Evolutionary conservation across 1,140 invertebrate genomes (phyloP), one percentile per base, ranked within the genome.

Genomic region (Pantala flavescens): DNA sequence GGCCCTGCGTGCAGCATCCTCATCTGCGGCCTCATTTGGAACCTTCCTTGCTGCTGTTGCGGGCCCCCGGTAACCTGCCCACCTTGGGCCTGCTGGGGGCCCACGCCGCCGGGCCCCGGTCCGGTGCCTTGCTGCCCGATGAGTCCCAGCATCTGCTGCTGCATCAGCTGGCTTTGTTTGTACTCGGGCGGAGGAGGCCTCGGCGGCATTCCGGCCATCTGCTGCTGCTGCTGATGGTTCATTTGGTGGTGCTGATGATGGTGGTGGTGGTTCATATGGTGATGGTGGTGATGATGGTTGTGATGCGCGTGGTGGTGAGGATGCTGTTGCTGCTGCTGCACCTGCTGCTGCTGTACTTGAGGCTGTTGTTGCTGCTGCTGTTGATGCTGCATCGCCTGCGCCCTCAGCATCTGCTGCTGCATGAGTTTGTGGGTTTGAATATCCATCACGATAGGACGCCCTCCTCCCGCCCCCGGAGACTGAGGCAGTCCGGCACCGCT

Each of bases 151-250:
- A 55, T 49, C 24, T 74, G 73, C 42, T 74, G 73, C 73, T 74
- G 73, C 73, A 74, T 74, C 14, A 74, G n/a, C 23, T 74, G 73
- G 24, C 43, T 49, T 19, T 43, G 55, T 83, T 91, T 92, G 81
- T 92, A 91, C 80, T 92, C 90, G 0, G 90, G 90, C 28, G 90
- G 90, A 23, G 90, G 90, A 19, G 90, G 90, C 71, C 90, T 84
- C 11, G 83, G 81, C 7, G 82, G 80, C 82, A 86, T 84, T 75
- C 84, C 84, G 11, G 16, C 49, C 76, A 86, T 83, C 74, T 84
- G 82, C 74, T 83, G 82, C 75, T 63, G 49, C 49, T 63, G 49
- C 49, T 63, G 49, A 14, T 63, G 49, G 49, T 63, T 63, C 49
- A 63, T 63, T 21, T 63, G 49, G 49, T 63, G 49, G 12, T 36